Percentiles rank a stretch among this genome's conserved stretches.
Evolutionary conservation across 2,888 invertebrate genomes (phyloP).

Genomic region (Willowsia nigromaculata): DNA sequence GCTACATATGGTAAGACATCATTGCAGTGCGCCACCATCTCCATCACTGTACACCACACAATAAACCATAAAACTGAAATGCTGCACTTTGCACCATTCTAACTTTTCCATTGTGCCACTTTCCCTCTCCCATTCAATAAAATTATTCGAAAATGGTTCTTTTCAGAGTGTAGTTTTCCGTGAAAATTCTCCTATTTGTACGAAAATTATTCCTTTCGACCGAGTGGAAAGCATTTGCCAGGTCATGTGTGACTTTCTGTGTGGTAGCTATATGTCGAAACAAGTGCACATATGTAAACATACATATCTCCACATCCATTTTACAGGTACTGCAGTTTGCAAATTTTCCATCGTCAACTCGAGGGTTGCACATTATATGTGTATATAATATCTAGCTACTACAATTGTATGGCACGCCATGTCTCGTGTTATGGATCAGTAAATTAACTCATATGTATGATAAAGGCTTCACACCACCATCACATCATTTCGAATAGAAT

Average conservation of each 20-base stretch:
- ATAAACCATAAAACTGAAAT: conserved; percentile 43
- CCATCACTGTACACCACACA: background rate
- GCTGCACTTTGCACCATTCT: conserved; percentile 40
- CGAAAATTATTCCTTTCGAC: background rate
- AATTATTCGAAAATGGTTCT: conserved; percentile 52
- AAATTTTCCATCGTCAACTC: background rate
- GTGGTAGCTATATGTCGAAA: background rate
- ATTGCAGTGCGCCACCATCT: background rate
- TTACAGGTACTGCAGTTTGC: conserved; percentile 28
- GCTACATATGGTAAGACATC: conserved; percentile 3
- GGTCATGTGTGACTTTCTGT: background rate
- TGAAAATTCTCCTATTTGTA: conserved; percentile 55
- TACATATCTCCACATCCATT: background rate
- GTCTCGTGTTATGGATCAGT: conserved; percentile 55
- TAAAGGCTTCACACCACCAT: conserved; percentile 54
- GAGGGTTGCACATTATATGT: background rate
- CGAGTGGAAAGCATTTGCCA: background rate
- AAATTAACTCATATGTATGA: conserved; percentile 62
- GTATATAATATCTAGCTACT: background rate
- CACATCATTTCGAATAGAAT: conserved; percentile 2
- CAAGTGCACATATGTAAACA: background rate
- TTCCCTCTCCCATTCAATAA: conserved; percentile 48
- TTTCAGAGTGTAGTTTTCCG: background rate
- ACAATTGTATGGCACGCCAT: conserved; percentile 55
- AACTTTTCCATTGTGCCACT: conserved; percentile 41